Base-by-base conservation (phyloP, 1,140 invertebrate genomes). In the Leucophenga varia region DNA sequence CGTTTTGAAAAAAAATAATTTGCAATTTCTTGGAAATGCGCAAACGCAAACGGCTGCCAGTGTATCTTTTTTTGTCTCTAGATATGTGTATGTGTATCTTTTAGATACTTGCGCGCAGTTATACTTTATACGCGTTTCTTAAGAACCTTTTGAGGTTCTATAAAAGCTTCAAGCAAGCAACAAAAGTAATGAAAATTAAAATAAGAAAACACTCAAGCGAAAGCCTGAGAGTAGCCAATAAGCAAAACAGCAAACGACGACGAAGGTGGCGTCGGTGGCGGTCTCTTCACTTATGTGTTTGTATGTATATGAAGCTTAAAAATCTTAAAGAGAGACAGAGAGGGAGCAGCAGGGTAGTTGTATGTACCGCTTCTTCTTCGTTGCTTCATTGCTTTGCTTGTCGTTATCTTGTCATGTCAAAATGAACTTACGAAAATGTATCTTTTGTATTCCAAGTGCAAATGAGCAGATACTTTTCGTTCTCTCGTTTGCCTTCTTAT, bases 351-450 rank as follows among this genome's bases (percentile, higher is more conserved):
- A n/a, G 48, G 45, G 55, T 50, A 54, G 39, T 46, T 58, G 34
- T 47, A 34, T n/a, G 32, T 47, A 41, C 28, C n/a, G n/a, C 42
- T 43, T 28, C 30, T 13, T 12, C 30, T 20, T 31, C 52, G 61
- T 47, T 48, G 54, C 48, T 52, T 51, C 63, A 39, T 56, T 47
- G 61, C 61, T 58, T 67, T 63, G 63, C 64, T 67, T 71, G 67
- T 70, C 67, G 67, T 71, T 71, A 71, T 71, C 67, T 70, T 71
- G 67, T 70, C 67, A 70, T 67, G 67, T 71, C 67, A 71, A 71
- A 71, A 70, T 65, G 67, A 63, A 68, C 63, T 67, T 67, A 67
- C 63, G 63, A 67, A 67, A 68, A 67, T 67, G 63, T 67, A 67
- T 63, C 63, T 67, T 67, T 67, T 67, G 63, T 67, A 67, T 67